A percentile compares a stretch with the other conserved stretches of the same genome.
phyloP scores from a whole-genome alignment of 30 jellyfish, hydroid and myxozoan species.

The Turritopsis rubra region DNA sequence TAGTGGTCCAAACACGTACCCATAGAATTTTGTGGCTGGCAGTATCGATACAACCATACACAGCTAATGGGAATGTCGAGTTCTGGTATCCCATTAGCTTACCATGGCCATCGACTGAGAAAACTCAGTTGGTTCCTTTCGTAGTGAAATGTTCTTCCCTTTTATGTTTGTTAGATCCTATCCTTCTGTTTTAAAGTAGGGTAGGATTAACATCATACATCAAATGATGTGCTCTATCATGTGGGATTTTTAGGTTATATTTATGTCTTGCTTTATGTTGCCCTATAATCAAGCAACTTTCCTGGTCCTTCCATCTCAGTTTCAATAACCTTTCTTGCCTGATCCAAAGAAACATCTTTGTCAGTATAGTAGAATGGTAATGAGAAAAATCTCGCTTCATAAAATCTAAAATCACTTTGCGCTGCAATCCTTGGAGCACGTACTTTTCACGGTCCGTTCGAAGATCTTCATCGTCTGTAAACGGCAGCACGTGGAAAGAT shows the following conservation, averaged over 20 bases:
- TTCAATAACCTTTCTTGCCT: slow-evolving; percentile 23
- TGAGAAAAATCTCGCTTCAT: slow-evolving; percentile 39
- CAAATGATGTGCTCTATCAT: slow-evolving; percentile 26
- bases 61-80: slow-evolving; percentile 48
- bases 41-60: slow-evolving; percentile 54
- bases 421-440: neutral
- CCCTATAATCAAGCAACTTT: slow-evolving; percentile 32
- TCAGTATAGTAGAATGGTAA: slow-evolving; percentile 30
- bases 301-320: slow-evolving; percentile 54
- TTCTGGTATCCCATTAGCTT: slow-evolving; percentile 59
- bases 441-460: neutral
- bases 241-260: slow-evolving; percentile 25
- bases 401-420: slow-evolving; percentile 42
- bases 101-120: slow-evolving; percentile 54
- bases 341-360: slow-evolving; percentile 30
- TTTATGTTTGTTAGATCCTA: neutral
- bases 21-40: slow-evolving; percentile 43
- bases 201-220: slow-evolving; percentile 36
- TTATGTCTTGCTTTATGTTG: slow-evolving; percentile 26
- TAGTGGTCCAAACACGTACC: slow-evolving; percentile 21
- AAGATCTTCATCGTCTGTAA: neutral
- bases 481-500: too few species aligned
- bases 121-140: slow-evolving; percentile 30
- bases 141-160: slow-evolving; percentile 26
- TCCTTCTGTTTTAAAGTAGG: neutral